Evolutionary conservation across 2,113 vertebrate species (phyloP), one percentile per base, ranked within the genome.

Genomic region (Tachysurus fulvidraco): DNA sequence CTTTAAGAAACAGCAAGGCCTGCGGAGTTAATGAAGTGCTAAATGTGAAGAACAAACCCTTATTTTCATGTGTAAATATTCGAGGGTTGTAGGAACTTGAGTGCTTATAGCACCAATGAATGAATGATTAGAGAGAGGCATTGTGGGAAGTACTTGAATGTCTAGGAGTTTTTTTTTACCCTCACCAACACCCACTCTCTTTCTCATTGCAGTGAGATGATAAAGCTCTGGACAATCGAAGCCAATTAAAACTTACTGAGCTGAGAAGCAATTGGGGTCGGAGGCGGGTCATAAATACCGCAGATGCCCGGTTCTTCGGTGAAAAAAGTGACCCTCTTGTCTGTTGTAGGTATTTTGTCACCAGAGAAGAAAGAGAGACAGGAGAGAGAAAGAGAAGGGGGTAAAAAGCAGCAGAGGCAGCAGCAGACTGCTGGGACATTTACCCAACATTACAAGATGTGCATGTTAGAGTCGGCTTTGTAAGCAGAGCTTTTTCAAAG

Each of bases 11-110:
- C 57, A 84, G 89, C 88, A 54, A 46, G 81, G 92, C 91, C 92
- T 92, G 91, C 92, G 91, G 91, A 95, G 94, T 91, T 95, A 96
- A 95, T 94, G 93, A 95, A 93, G 91, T 94, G 92, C 90, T 93
- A 94, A 95, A 95, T 93, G 92, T 92, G 91, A 92, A 94, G 94
- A 95, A 92, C 91, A 92, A 91, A 91, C 91, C 84, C 83, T 85
- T 60, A 94, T 95, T 94, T 95, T 95, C 94, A 94, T 93, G 93
- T 94, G 94, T 90, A 94, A 96, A 96, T 95, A 93, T 89, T 92
- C 90, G 71, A 88, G 83, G 88, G 92, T 93, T 93, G 90, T 90
- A 83, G 89, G 85, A 85, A 55, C 64, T 89, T 79, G 91, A 91
- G 92, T 91, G 92, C 85, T 92, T 91, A 91, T 87, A 85, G 89